Evolutionary conservation across 2,888 invertebrate genomes (phyloP).

Genomic region (Synergus gifuensis): DNA sequence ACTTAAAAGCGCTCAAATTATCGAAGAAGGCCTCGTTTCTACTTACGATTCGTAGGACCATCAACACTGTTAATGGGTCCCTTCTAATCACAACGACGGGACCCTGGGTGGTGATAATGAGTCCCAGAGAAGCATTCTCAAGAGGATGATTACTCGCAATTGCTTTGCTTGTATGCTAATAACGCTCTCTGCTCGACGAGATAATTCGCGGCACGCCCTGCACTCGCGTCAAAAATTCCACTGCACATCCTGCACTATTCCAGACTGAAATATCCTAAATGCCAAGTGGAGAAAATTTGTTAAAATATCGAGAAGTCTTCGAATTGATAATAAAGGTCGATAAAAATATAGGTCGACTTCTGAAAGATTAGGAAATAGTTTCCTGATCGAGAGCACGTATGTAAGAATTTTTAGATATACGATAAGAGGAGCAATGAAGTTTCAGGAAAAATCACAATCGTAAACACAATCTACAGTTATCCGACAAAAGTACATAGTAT

Average conservation of each 20-base stretch:
- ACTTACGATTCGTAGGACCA: slow-evolving; percentile 9
- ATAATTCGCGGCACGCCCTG: slow-evolving; percentile 28
- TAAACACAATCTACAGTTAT: slow-evolving; percentile 48
- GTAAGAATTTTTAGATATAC: neutral
- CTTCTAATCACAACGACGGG: slow-evolving; percentile 21
- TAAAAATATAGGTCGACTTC: too few relatives aligned
- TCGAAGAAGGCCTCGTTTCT: neutral
- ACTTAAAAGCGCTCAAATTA: slow-evolving; percentile 38
- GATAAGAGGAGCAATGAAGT: neutral
- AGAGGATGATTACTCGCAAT: slow-evolving; percentile 23
- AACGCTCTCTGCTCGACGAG: slow-evolving; percentile 9
- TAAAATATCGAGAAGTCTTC: too few relatives aligned
- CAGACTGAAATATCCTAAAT: neutral
- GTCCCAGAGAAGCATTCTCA: neutral
- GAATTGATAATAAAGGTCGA: too few relatives aligned
- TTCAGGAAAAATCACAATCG: slow-evolving; percentile 31
- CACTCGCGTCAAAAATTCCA: slow-evolving; percentile 17
- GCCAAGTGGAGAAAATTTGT: neutral
- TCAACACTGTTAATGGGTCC: slow-evolving; percentile 21
- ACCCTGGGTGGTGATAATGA: slow-evolving; percentile 19
- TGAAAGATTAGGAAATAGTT: neutral
- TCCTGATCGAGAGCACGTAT: neutral
- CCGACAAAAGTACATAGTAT: slow-evolving; percentile 48
- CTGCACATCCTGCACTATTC: neutral
- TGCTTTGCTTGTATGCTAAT: slow-evolving; percentile 32